These are phyloP conservation scores for Lamellibrachia luymesi DNA, from an alignment of 1,140 invertebrate species.

Conservation along the genomic window DNA sequence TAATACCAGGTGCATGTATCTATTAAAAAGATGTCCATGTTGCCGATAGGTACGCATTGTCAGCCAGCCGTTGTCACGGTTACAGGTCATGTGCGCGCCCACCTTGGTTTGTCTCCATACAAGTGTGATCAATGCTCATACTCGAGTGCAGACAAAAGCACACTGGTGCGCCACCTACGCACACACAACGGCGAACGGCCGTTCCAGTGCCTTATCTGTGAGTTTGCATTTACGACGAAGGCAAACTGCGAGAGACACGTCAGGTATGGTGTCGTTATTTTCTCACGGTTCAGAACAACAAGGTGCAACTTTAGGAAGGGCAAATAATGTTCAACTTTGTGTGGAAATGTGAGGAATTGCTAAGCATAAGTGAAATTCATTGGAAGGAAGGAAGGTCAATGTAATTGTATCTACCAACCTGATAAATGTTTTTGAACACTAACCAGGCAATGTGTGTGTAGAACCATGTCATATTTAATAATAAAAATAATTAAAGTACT, in stretches of 20 bases:
- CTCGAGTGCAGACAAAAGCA: slow-evolving; percentile 62
- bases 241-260: slow-evolving; percentile 78
- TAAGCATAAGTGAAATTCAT: background rate
- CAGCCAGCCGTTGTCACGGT: slow-evolving; percentile 49
- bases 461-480: too few species aligned
- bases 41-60: background rate
- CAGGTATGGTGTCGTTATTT: slow-evolving; percentile 37
- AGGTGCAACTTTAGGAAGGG: too few species aligned
- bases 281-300: background rate
- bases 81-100: slow-evolving; percentile 9
- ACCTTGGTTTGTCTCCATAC: slow-evolving; percentile 36
- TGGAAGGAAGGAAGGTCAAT: background rate
- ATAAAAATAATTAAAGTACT: too few species aligned
- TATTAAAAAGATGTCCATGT: background rate
- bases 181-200: slow-evolving; percentile 89
- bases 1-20: too few species aligned
- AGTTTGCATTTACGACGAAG: slow-evolving; percentile 94
- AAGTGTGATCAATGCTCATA: slow-evolving; percentile 51
- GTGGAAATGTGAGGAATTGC: too few species aligned
- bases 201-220: slow-evolving; percentile 89
- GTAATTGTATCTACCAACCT: background rate
- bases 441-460: too few species aligned
- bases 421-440: too few species aligned
- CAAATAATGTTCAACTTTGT: too few species aligned
- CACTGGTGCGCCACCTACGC: slow-evolving; percentile 66